phyloP scores from a whole-genome alignment of 2,888 invertebrate genomes.

The Epinotia nisella region DNA sequence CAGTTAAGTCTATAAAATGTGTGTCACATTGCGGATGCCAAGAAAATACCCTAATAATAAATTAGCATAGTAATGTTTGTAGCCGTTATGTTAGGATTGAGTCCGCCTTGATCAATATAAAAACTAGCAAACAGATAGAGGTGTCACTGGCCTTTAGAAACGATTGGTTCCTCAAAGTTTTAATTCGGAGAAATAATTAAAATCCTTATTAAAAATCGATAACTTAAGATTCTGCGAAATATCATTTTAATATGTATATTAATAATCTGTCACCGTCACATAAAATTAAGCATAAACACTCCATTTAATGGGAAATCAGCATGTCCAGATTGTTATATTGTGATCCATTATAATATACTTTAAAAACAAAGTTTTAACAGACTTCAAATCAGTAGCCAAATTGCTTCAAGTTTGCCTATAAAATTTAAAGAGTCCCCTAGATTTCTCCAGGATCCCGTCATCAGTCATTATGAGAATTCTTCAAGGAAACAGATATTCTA shows the following conservation, averaged over 20 bases:
- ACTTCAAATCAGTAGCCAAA: no score
- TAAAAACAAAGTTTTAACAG: no score
- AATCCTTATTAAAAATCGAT: constrained; percentile 42
- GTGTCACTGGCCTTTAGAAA: constrained; percentile 74
- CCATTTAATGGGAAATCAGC: not conserved
- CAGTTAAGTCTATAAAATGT: constrained; percentile 82
- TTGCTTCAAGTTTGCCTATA: no score
- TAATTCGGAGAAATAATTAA: constrained; percentile 42
- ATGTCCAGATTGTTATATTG: no score
- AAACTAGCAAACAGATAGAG: constrained; percentile 66
- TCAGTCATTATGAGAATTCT: no score
- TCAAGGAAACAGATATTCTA: no score
- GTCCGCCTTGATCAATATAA: constrained; percentile 78
- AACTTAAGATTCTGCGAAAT: constrained; percentile 18
- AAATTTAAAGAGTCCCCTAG: no score
- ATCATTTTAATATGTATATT: constrained; percentile 14
- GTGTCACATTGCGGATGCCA: constrained; percentile 81
- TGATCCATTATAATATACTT: no score
- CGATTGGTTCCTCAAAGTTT: constrained; percentile 26
- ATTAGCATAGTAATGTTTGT: constrained; percentile 82
- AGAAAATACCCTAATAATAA: constrained; percentile 83
- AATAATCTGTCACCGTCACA: constrained; percentile 13
- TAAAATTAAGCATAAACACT: constrained; percentile 28
- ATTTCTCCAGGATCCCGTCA: no score
- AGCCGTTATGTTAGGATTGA: constrained; percentile 80